Evolutionary conservation across 2,888 invertebrate genomes (phyloP).

Genomic region (Monopis laevigella): DNA sequence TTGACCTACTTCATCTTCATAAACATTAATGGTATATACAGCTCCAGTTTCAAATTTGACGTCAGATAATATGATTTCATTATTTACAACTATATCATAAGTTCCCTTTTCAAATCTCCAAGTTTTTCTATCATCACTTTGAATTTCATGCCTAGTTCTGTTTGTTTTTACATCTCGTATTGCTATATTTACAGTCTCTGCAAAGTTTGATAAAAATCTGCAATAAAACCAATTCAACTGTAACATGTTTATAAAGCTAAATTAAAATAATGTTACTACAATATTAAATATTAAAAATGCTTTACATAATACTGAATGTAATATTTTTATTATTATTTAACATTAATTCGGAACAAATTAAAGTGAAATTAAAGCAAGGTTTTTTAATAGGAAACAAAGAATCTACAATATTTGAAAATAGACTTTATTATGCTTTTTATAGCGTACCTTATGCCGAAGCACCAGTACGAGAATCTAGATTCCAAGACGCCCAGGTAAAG

Average conservation of each 20-base stretch:
- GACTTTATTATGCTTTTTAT: conserved; percentile 43
- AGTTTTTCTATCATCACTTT: conserved; percentile 31
- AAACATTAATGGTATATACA: conserved; percentile 69
- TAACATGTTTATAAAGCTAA: not conserved
- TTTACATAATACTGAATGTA: not conserved
- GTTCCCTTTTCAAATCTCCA: conserved; percentile 34
- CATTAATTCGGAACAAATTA: conserved; percentile 21
- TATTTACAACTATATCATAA: conserved; percentile 43
- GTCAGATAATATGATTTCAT: conserved; percentile 28
- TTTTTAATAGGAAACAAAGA: conserved; percentile 32
- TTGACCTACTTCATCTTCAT: conserved; percentile 35
- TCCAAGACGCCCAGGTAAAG: conserved; percentile 39
- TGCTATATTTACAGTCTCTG: conserved; percentile 26
- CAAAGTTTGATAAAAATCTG: conserved; percentile 49
- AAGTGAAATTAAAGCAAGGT: conserved; percentile 41
- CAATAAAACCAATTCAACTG: conserved; percentile 21
- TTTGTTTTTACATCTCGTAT: conserved; percentile 33
- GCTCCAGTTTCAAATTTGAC: conserved; percentile 68
- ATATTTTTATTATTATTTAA: not conserved
- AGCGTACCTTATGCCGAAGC: conserved; percentile 48
- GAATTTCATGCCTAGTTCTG: conserved; percentile 27
- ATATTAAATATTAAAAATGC: not conserved
- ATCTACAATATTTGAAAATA: conserved; percentile 34
- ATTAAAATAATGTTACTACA: not conserved
- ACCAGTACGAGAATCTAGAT: conserved; percentile 41